A percentile compares a stretch with the other conserved stretches of the same genome.
phyloP scores from a whole-genome alignment of 1,140 invertebrate species.

The Tetragnatha versicolor region DNA sequence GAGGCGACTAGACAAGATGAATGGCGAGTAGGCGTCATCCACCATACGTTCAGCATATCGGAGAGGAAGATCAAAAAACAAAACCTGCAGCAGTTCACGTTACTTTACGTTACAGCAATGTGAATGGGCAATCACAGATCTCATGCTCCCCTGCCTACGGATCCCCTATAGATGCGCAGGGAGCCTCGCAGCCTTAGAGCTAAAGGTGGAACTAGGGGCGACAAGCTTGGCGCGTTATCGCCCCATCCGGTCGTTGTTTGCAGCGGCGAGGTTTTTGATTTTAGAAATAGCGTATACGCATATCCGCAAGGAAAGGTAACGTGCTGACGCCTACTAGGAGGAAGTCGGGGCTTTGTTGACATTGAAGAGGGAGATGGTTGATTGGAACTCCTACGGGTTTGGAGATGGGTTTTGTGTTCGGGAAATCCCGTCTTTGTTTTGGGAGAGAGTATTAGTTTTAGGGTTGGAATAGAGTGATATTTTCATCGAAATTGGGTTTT shows the following conservation, averaged over 20 bases:
- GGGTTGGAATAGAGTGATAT: no score
- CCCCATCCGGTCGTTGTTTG: neutral
- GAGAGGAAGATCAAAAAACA: neutral
- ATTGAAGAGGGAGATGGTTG: neutral
- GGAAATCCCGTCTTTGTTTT: no score
- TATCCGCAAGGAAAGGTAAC: no score
- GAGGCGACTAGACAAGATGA: neutral
- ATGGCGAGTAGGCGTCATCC: neutral
- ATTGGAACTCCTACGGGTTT: neutral
- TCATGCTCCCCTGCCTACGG: slow-evolving; percentile 4
- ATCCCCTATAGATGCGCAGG: slow-evolving; percentile 16
- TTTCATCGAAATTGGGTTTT: no score
- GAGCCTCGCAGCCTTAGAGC: no score
- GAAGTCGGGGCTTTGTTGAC: neutral
- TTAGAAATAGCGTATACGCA: no score
- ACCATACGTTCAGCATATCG: slow-evolving; percentile 31
- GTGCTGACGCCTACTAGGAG: neutral
- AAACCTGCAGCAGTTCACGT: neutral
- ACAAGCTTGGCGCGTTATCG: slow-evolving; percentile 9
- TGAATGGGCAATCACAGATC: neutral
- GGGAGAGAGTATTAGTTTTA: no score
- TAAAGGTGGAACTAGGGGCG: no score
- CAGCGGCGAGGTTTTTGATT: no score
- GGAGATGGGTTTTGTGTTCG: no score
- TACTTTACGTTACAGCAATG: neutral